phyloP scores from a whole-genome alignment of 2,113 vertebrate genomes.

The Falco punctatus region DNA sequence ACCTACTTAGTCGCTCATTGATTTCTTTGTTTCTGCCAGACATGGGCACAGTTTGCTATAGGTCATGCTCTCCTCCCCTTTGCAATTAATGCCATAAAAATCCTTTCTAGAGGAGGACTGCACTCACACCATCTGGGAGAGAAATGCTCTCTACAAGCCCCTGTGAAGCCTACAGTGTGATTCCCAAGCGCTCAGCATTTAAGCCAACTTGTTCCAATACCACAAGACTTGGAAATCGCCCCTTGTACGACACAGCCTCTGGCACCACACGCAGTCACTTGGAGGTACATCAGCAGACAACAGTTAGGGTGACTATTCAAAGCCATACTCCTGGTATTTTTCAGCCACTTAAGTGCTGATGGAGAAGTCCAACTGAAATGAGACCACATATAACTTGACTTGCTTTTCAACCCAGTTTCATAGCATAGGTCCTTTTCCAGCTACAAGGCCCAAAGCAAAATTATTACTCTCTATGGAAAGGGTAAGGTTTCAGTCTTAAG shows the following conservation, averaged over 20 bases:
- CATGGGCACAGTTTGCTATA: background rate
- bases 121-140: background rate
- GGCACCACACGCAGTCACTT: background rate
- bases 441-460: background rate
- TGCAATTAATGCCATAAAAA: background rate
- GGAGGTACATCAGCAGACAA: background rate
- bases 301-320: background rate
- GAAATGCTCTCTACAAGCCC: background rate
- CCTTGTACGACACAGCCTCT: accelerated
- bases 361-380: background rate
- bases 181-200: background rate
- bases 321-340: background rate
- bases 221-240: background rate
- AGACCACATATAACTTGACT: background rate
- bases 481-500: background rate
- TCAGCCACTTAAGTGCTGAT: background rate
- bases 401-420: background rate
- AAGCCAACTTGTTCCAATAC: background rate
- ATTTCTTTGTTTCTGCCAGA: background rate
- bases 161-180: background rate
- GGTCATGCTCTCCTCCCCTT: background rate
- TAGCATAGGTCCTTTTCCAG: background rate
- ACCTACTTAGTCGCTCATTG: background rate
- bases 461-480: background rate
- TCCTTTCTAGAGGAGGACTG: background rate